Base-by-base conservation (phyloP, 1,140 invertebrate species). In the Rhysida immarginata region DNA sequence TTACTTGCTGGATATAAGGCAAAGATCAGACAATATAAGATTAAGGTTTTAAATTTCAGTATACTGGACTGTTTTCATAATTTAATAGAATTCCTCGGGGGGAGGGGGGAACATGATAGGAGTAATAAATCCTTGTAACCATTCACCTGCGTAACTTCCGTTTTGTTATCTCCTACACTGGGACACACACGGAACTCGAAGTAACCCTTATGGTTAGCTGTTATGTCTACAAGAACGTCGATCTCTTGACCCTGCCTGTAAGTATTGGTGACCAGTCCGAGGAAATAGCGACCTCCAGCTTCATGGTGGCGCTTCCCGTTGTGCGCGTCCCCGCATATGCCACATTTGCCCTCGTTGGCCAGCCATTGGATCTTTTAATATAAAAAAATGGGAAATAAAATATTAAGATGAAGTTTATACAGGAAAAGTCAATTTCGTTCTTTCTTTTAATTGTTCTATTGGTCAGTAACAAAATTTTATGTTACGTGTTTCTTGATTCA, bases 211-310 rank as follows among this genome's bases (percentile, higher is more conserved):
- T 81, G 78, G 56, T 71, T 77, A 13, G 75, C 71, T n/a, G 77
- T 77, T 29, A 81, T 61, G 43, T 68, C 62, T 1, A 77, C 66
- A 2, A 53, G 60, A 0, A 73, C 68, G 16, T 63, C 61, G 44
- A 77, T 72, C 0, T 65, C 59, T 16, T 63, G 42, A 65, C 77
- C 59, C 21, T 60, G 35, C 14, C 60, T 58, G 59, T 71, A 73
- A n/a, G 63, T 65, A 25, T 58, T 64, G 0, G 73, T 75, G 23
- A 82, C 73, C 1, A 73, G 69, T 2, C 79, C 79, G 0, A 52
- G 62, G 60, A 80, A 80, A 63, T 76, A 80, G 25, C 55, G 63
- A n/a, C 81, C 81, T 3, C 77, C 78, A 48, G 80, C 74, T 67
- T 83, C 81, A 60, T 81, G 77, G 1, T 65, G 62, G 60, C 81